phyloP scores from a whole-genome alignment of 2,113 vertebrate genomes.

The Sander lucioperca region DNA sequence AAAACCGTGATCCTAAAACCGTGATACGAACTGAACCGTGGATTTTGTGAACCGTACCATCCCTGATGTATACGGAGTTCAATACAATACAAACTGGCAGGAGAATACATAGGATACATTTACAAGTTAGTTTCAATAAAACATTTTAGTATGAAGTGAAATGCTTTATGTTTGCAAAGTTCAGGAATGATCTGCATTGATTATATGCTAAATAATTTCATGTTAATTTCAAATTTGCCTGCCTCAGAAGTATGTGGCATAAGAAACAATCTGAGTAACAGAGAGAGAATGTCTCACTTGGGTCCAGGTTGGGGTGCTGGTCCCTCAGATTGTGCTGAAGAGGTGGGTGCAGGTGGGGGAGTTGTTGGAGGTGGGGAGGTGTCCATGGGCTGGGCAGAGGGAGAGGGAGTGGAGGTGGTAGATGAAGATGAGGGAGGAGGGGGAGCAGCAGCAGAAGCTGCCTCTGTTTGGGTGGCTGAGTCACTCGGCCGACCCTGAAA shows the following conservation, averaged over 20 bases:
- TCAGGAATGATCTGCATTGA: background rate
- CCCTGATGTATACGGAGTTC: too few relatives aligned
- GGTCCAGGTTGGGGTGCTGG: slow-evolving; percentile 79
- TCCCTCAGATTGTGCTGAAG: slow-evolving; percentile 79
- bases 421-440: slow-evolving; percentile 78
- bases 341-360: slow-evolving; percentile 74
- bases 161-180: slow-evolving; percentile 4
- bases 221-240: background rate
- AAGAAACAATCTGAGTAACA: rapidly evolving
- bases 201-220: background rate
- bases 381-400: slow-evolving; percentile 84
- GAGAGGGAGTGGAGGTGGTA: slow-evolving; percentile 80
- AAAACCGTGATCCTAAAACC: too few relatives aligned
- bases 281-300: slow-evolving; percentile 68
- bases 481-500: slow-evolving; percentile 74
- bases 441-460: slow-evolving; percentile 48
- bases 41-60: too few relatives aligned
- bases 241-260: background rate
- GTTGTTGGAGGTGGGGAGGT: slow-evolving; percentile 82
- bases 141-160: background rate
- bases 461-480: slow-evolving; percentile 68
- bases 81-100: background rate
- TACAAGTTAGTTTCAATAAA: background rate
- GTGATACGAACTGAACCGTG: too few relatives aligned
- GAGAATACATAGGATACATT: background rate